phyloP scores from a whole-genome alignment of 2,113 vertebrate genomes.

The cat (Felis catus) region DNA sequence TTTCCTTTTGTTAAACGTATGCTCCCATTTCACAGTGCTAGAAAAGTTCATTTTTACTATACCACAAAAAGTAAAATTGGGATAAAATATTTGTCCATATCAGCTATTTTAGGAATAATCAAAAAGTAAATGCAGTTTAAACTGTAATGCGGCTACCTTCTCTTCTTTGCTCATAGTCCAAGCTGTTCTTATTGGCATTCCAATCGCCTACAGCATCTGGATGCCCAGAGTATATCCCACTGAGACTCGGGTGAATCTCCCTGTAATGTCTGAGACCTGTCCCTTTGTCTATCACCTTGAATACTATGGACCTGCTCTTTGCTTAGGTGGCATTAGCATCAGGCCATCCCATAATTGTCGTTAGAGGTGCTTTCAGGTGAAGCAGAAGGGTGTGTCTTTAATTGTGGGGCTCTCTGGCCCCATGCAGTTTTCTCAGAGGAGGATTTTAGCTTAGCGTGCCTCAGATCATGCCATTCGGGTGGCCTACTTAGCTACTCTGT shows the following conservation, averaged over 20 bases:
- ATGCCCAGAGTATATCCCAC: not conserved
- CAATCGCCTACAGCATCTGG: not conserved
- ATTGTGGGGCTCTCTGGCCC: not conserved
- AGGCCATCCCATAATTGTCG: not conserved
- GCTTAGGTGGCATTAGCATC: not conserved
- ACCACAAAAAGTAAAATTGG: not conserved
- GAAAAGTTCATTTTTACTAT: not conserved
- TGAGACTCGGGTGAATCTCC: not conserved
- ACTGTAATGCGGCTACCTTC: not conserved
- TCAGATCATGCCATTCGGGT: not conserved
- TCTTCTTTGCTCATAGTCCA: not conserved
- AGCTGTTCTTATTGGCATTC: not conserved
- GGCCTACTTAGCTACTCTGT: not conserved
- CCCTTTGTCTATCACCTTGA: not conserved
- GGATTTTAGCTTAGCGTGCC: not conserved
- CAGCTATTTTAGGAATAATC: not conserved
- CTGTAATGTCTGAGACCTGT: accelerated
- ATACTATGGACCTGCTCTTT: not conserved
- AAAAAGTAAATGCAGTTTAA: not conserved
- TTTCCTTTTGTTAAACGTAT: not conserved
- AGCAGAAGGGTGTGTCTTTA: not conserved
- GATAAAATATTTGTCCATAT: not conserved
- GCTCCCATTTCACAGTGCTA: not conserved
- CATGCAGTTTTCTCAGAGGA: not conserved
- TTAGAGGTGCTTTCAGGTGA: not conserved